These are phyloP conservation scores for Pardosa pseudoannulata DNA, from an alignment of 2,888 invertebrate species.

Conservation along the genomic window DNA sequence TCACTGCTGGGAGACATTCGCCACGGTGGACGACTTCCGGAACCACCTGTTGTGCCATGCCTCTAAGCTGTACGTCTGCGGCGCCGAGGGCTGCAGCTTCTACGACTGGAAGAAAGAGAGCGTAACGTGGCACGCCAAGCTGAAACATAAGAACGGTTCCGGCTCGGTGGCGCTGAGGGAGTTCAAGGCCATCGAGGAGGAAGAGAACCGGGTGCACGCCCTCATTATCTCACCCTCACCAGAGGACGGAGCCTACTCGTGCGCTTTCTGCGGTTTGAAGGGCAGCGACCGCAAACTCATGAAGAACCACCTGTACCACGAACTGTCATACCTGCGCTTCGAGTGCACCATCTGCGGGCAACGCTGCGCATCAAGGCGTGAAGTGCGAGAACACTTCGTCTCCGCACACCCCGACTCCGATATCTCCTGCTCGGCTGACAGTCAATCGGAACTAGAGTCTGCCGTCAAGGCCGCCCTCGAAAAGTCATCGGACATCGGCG, in stretches of 20 bases:
- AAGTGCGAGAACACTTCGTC: conserved; percentile 29
- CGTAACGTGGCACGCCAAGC: conserved; percentile 32
- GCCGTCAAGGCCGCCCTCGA: conserved; percentile 18
- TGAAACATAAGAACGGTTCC: background rate
- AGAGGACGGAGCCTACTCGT: background rate
- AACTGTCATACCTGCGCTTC: conserved; percentile 53
- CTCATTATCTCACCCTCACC: background rate
- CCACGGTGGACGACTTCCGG: conserved; percentile 15
- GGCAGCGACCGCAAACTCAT: conserved; percentile 18
- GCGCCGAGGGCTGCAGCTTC: conserved; percentile 18
- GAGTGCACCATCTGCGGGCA: conserved; percentile 31
- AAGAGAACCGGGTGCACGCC: background rate
- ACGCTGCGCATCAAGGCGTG: conserved; percentile 29
- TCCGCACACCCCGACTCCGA: conserved; percentile 18
- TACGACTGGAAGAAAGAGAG: conserved; percentile 30
- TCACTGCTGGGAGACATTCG: conserved; percentile 36
- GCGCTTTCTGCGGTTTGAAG: conserved; percentile 51
- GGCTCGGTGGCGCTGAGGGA: conserved; percentile 26
- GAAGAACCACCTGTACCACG: conserved; percentile 55
- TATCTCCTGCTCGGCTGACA: conserved; percentile 20
- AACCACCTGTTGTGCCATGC: conserved; percentile 59
- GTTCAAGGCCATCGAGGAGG: background rate
- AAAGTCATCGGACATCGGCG: too few species aligned
- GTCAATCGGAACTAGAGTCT: conserved; percentile 30
- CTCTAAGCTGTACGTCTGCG: conserved; percentile 50